Conservation (phyloP, 2,888 invertebrate genomes). For the Atrina japonica region DNA sequence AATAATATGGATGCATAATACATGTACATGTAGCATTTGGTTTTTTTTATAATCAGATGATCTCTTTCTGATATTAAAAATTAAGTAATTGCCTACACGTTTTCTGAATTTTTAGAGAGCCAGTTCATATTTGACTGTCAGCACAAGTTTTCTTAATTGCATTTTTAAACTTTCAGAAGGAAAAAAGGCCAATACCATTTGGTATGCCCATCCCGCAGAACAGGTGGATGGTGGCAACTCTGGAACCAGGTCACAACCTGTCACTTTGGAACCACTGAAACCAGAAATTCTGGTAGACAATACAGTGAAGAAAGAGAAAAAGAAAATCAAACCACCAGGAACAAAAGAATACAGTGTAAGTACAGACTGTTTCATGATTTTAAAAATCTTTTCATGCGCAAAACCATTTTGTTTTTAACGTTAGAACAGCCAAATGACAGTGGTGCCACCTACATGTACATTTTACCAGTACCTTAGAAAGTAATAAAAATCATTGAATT, state of each 20-base stretch:
- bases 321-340: conserved; percentile 61
- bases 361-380: background rate
- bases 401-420: no score
- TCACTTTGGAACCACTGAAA: background rate
- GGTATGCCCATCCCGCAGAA: conserved; percentile 17
- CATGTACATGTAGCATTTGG: no score
- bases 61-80: no score
- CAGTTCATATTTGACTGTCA: no score
- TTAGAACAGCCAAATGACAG: no score
- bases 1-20: no score
- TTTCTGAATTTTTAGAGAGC: no score
- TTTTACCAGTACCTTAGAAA: no score
- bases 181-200: background rate
- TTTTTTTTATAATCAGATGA: no score
- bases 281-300: background rate
- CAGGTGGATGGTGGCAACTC: background rate
- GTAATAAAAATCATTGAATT: background rate
- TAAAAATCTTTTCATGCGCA: background rate
- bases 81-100: no score
- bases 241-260: background rate
- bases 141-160: no score
- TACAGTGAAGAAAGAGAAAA: conserved; percentile 45
- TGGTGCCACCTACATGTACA: no score
- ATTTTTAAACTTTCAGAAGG: conserved; percentile 15
- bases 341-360: conserved; percentile 64